phyloP scores from a whole-genome alignment of 1,140 invertebrate genomes.

The Ruditapes philippinarum region DNA sequence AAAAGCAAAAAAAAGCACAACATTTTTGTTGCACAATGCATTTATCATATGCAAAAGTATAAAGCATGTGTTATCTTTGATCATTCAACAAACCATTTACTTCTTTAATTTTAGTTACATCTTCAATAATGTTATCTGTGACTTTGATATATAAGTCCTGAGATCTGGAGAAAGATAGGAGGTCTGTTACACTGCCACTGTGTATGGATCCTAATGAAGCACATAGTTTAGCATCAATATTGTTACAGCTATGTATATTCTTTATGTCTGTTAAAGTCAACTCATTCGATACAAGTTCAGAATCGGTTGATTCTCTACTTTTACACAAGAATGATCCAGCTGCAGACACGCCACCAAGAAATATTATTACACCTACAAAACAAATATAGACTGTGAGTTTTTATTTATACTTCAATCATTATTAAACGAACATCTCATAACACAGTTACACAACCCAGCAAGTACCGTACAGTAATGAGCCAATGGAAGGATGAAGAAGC shows the following conservation, averaged over 20 bases:
- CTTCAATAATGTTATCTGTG: neutral
- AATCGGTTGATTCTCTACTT: neutral
- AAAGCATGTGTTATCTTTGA: too few species aligned
- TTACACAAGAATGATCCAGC: neutral
- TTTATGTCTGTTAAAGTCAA: neutral
- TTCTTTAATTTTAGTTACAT: neutral
- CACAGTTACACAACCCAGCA: too few species aligned
- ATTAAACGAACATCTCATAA: too few species aligned
- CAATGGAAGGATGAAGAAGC: too few species aligned
- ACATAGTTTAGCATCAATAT: neutral
- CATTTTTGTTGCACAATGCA: too few species aligned
- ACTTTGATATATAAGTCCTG: neutral
- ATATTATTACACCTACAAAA: neutral
- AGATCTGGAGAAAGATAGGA: neutral
- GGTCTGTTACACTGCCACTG: neutral
- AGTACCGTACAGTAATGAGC: too few species aligned
- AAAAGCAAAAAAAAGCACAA: too few species aligned
- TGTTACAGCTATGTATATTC: neutral
- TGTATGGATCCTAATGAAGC: neutral
- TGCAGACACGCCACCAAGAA: neutral
- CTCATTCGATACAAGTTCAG: too few species aligned
- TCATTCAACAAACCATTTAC: neutral
- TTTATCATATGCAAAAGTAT: too few species aligned
- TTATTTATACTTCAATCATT: too few species aligned
- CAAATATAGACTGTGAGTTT: neutral